Evolutionary conservation across 2,113 vertebrate species (phyloP), one percentile per base, ranked within the genome.

Genomic region (Psettodes erumei): DNA sequence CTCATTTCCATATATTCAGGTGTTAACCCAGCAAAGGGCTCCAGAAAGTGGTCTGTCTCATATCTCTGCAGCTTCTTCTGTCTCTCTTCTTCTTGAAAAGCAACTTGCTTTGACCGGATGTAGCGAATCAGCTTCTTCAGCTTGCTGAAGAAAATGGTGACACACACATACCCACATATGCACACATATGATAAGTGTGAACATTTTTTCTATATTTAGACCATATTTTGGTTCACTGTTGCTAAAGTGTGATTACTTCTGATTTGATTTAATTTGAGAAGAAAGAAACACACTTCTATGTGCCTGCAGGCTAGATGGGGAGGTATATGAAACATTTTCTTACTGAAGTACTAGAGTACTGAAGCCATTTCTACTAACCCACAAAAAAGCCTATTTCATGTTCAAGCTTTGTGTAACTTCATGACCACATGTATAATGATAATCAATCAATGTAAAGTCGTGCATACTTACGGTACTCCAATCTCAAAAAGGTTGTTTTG

Each of bases 1-100:
- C 98, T 99, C 98, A 99, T 99, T 90, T 99, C 98, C 97, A 99
- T 99, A 78, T 99, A 99, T 90, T 99, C 98, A 0, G 98, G 98
- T 3, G 97, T 98, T 33, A 99, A 94, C 4, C 98, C 98, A 6
- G 95, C 95, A 2, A 98, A 99, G 23, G 97, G 97, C 67, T 99
- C 98, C 72, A 99, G 92, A 71, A 97, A 96, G 84, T 96, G 95
- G 71, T 99, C 98, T 0, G 92, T 93, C 87, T 99, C 97, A 0
- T 97, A 98, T 23, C 96, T 96, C 81, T 95, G 95, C 30, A 94
- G 91, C 81, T 86, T 95, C 90, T 97, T 98, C 76, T 94, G 55
- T 3, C 90, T 86, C 82, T 97, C 96, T 16, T 97, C 95, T 86
- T 96, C 97, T 0, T 95, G 71, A 73, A 95, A 94, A 12, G 94